These are phyloP conservation scores for Cordilura impudica DNA, from an alignment of 2,888 invertebrate species.

Conservation along the genomic window DNA sequence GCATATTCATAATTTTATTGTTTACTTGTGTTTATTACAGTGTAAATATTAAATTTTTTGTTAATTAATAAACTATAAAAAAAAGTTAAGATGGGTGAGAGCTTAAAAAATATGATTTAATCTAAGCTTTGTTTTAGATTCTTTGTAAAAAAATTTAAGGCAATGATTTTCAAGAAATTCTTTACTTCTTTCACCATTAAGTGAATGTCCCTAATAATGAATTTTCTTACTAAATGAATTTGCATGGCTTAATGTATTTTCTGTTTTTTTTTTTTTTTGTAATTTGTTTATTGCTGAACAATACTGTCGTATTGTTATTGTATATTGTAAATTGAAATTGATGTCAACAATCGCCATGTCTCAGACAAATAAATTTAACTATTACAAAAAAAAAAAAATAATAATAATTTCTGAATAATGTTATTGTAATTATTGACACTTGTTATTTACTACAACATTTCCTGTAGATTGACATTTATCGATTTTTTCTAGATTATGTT, in stretches of 20 bases:
- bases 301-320: constrained; percentile 14
- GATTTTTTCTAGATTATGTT: neutral
- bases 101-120: no score
- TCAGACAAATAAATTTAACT: constrained; percentile 36
- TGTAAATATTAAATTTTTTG: no score
- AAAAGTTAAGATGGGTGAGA: no score
- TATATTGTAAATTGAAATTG: constrained; percentile 36
- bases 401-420: neutral
- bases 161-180: no score
- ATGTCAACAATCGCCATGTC: constrained; percentile 50
- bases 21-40: no score
- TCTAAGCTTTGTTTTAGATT: no score
- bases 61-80: no score
- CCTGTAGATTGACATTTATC: neutral
- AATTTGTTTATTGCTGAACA: constrained; percentile 4
- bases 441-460: neutral
- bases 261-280: neutral
- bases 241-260: neutral
- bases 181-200: neutral
- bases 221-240: neutral
- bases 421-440: neutral
- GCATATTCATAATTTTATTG: no score
- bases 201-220: neutral
- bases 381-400: neutral
- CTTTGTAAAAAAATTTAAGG: no score